Base-by-base conservation (phyloP, 64 coral and sea anemone species). In the Hydrozoanthus tunicans region DNA sequence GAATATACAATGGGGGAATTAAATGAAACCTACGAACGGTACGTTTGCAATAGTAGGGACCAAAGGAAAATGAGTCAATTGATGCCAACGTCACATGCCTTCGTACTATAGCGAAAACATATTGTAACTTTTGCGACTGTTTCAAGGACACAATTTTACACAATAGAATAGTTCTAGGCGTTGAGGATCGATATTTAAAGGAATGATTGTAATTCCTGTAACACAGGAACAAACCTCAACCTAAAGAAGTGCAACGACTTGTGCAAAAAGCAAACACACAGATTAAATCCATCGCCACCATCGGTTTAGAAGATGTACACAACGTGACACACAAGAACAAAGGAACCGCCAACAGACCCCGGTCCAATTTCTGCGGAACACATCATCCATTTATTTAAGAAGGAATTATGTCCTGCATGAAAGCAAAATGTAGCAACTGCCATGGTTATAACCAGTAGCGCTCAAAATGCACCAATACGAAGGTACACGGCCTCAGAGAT, bases 11-110 rank as follows among this genome's bases (percentile, higher is more conserved):
- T 91, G 17, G 17, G 23, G 3, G 56, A 52, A n/a, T 43, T 81
- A n/a, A 91, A 91, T 68, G 53, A 91, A 53, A 91, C 90, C 15
- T 91, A 91, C 20, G 64, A 70, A 53, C 9, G 53, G 14, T 91
- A 74, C 52, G 13, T 91, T 27, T 91, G 73, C 60, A 81, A 82
- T 57, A 67, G 79, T 6, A 43, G 77, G 26, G 81, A 82, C 58
- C 90, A 91, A 58, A 81, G 20, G 77, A 56, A 24, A 24, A 76
- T 64, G 77, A 54, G 68, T 56, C 14, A n/a, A 89, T 89, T 14
- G 51, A 53, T 59, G 56, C 60, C 4, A 78, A 90, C 13, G 73
- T 90, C 23, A 90, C 73, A 53, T 62, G 52, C 25, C 71, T 78
- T 75, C 10, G 79, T 51, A 81, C 77, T 64, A 11, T 65, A 51